phyloP scores from a whole-genome alignment of 2,797 vertebrate species.

The Prionace glauca region DNA sequence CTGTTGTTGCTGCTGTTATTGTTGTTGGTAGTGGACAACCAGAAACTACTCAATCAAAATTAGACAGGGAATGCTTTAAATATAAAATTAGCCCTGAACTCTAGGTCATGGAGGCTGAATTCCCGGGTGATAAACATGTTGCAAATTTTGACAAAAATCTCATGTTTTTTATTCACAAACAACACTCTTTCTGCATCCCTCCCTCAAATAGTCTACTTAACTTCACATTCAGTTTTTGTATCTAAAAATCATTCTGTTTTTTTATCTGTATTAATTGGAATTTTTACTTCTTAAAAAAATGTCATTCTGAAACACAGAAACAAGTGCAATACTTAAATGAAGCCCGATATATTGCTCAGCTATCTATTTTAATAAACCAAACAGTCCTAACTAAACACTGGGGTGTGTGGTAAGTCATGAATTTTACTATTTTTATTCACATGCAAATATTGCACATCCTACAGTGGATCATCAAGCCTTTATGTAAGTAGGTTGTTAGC shows the following conservation, averaged over 20 bases:
- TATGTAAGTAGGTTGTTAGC: neutral
- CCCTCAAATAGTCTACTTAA: neutral
- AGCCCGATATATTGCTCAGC: neutral
- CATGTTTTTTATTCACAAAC: neutral
- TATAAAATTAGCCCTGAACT: neutral
- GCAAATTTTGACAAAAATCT: neutral
- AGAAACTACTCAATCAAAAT: neutral
- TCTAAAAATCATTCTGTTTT: neutral
- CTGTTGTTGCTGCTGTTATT: neutral
- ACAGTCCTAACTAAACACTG: neutral
- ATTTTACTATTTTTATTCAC: neutral
- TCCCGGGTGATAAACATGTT: neutral
- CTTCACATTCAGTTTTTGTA: neutral
- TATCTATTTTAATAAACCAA: neutral
- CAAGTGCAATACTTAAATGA: neutral
- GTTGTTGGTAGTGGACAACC: neutral
- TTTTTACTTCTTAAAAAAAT: neutral
- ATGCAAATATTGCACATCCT: neutral
- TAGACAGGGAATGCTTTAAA: neutral
- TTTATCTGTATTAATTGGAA: neutral
- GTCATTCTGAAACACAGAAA: neutral
- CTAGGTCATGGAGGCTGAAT: neutral
- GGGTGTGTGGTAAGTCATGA: neutral
- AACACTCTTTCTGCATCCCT: neutral
- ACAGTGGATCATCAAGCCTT: neutral